Conservation (phyloP, 2,113 vertebrate species). For the Azemiops feae region DNA sequence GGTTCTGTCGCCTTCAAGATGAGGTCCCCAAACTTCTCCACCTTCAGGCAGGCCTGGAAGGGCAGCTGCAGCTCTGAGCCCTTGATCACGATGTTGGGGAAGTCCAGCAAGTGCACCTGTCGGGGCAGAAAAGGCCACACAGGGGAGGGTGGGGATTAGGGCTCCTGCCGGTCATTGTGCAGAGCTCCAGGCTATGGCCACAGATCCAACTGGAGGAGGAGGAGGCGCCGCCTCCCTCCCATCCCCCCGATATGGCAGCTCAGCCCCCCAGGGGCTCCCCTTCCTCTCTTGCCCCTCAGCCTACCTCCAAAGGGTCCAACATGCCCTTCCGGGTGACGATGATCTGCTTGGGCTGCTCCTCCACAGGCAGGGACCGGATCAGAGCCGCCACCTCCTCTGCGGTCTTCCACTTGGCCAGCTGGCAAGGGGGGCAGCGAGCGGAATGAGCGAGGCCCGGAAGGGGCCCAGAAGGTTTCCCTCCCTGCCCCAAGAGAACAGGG, state of each 20-base stretch:
- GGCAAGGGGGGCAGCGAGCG: not conserved
- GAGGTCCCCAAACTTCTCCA: conserved; percentile 98
- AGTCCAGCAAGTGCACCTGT: conserved; percentile 97
- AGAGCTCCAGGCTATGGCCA: not conserved
- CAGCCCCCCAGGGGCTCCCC: not conserved
- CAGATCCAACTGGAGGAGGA: not conserved
- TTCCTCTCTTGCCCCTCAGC: not conserved
- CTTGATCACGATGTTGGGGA: conserved; percentile 99
- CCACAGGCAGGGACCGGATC: conserved; percentile 95
- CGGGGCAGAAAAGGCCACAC: not conserved
- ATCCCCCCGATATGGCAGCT: not conserved
- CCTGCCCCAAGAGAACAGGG: not conserved
- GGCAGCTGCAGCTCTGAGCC: conserved; percentile 97
- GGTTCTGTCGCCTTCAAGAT: conserved; percentile 98
- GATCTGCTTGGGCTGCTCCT: conserved; percentile 99
- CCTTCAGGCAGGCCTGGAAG: conserved; percentile 98
- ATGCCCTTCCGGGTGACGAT: conserved; percentile 98
- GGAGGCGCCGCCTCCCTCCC: too few species aligned
- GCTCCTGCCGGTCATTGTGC: too few species aligned
- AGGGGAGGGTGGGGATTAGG: not conserved
- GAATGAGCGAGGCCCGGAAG: not conserved
- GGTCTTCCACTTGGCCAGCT: conserved; percentile 99
- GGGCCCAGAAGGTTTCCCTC: not conserved
- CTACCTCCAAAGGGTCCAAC: conserved; percentile 96
- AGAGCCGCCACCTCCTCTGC: conserved; percentile 97